A percentile compares a stretch with the other conserved stretches of the same genome.
Conservation (phyloP, 2,888 invertebrate species). For the Cantharis flavilabris region DNA sequence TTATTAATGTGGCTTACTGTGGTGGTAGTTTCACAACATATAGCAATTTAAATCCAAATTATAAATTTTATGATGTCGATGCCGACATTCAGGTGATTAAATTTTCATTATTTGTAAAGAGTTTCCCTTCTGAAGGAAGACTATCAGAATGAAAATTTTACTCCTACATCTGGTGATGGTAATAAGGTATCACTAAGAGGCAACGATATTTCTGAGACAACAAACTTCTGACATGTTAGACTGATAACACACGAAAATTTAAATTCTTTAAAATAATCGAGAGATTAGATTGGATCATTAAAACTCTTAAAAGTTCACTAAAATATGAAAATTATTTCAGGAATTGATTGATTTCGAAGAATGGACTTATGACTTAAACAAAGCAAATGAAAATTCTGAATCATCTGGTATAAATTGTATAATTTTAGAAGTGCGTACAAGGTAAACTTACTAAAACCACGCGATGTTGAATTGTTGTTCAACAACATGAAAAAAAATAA, state of each 20-base stretch:
- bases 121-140: too few species aligned
- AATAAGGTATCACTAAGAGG: too few species aligned
- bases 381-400: conserved; percentile 65
- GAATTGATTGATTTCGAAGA: conserved; percentile 63
- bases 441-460: conserved; percentile 49
- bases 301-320: neutral
- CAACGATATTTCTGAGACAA: too few species aligned
- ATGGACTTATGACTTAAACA: conserved; percentile 74
- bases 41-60: conserved; percentile 65
- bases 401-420: conserved; percentile 74
- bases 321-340: conserved; percentile 1
- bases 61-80: conserved; percentile 45
- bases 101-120: neutral
- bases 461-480: conserved; percentile 52
- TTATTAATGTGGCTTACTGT: conserved; percentile 77
- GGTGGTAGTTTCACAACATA: conserved; percentile 53
- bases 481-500: conserved; percentile 50
- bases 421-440: conserved; percentile 68
- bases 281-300: too few species aligned
- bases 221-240: too few species aligned
- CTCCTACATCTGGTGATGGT: too few species aligned
- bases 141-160: too few species aligned
- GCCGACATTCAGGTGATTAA: conserved; percentile 25
- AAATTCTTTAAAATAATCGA: too few species aligned
- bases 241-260: too few species aligned